Evolutionary conservation across 1,140 invertebrate species (phyloP).

Genomic region (Hyles euphorbiae): DNA sequence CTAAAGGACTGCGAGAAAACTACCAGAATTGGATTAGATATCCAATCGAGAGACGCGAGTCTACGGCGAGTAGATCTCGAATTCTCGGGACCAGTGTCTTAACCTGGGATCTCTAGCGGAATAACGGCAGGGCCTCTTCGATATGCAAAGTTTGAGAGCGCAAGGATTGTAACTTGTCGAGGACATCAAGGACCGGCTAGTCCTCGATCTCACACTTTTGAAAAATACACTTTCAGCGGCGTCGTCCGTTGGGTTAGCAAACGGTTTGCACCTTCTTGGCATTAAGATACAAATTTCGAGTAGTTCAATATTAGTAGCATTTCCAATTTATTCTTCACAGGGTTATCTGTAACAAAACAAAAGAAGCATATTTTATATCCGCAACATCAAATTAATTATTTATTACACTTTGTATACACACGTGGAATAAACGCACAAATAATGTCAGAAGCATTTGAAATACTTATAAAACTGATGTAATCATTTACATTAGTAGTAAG

Average conservation of each 20-base stretch:
- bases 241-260: conserved; percentile 36
- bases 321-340: conserved; percentile 41
- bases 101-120: conserved; percentile 70
- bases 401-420: no score
- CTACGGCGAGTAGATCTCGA: conserved; percentile 53
- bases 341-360: conserved; percentile 58
- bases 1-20: conserved; percentile 32
- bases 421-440: no score
- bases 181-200: conserved; percentile 73
- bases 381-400: neutral
- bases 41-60: conserved; percentile 33
- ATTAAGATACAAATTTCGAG: conserved; percentile 63
- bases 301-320: conserved; percentile 43
- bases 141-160: conserved; percentile 64
- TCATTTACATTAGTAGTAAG: no score
- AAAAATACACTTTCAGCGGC: conserved; percentile 65
- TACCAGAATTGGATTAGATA: conserved; percentile 44
- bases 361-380: conserved; percentile 6
- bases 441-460: no score
- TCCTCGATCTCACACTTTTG: conserved; percentile 65
- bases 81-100: conserved; percentile 69
- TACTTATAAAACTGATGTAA: no score
- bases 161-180: conserved; percentile 64
- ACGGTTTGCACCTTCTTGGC: conserved; percentile 52
- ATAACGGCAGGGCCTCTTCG: conserved; percentile 65